Evolutionary conservation across 2,113 vertebrate species (phyloP).

Genomic region (Heterotilapia buettikoferi): DNA sequence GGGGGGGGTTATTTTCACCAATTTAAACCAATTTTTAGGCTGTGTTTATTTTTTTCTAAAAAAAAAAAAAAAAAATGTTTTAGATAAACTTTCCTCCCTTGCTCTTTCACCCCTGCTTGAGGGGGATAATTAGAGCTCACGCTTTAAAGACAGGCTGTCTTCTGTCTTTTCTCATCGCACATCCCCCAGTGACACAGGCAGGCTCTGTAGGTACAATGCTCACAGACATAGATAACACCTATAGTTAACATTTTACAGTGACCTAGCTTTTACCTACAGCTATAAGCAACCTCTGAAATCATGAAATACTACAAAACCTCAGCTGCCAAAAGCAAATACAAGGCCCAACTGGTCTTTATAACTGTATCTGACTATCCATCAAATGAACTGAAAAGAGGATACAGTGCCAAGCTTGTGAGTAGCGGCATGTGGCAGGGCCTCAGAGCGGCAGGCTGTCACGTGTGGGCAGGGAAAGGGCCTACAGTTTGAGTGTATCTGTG

Average conservation of each 20-base stretch:
- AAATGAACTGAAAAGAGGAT: background rate
- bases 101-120: background rate
- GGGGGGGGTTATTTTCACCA: no score
- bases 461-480: background rate
- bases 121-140: slow-evolving; percentile 34
- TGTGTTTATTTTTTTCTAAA: no score
- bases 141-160: slow-evolving; percentile 1
- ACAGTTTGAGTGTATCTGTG: background rate
- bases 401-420: slow-evolving; percentile 3
- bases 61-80: background rate
- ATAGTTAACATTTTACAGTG: background rate
- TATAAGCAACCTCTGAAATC: background rate
- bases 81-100: background rate
- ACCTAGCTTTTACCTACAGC: background rate
- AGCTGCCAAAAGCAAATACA: background rate
- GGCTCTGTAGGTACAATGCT: background rate
- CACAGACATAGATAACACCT: background rate
- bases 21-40: no score
- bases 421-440: slow-evolving; percentile 37
- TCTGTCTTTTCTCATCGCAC: slow-evolving; percentile 1
- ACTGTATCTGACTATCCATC: background rate
- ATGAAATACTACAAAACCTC: background rate
- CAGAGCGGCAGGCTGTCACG: slow-evolving; percentile 26
- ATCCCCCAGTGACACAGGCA: background rate
- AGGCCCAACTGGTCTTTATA: background rate